Evolutionary conservation across 1,140 invertebrate species (phyloP).

Genomic region (Meloidogyne floridensis): DNA sequence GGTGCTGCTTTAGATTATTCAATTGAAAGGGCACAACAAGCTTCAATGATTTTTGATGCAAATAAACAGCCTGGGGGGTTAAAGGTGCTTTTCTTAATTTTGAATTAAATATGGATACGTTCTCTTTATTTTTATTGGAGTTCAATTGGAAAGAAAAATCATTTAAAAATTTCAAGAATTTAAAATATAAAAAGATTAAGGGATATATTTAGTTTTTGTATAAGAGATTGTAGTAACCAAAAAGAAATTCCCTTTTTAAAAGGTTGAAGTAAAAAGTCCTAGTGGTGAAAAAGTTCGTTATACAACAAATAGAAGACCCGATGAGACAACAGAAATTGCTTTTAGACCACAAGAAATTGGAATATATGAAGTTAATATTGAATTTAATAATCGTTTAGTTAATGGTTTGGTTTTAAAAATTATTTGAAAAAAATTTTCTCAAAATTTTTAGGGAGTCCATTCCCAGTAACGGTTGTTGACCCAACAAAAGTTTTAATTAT

Average conservation of each 20-base stretch:
- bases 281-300: conserved; percentile 46
- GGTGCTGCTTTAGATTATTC: conserved; percentile 68
- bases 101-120: not conserved
- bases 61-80: conserved; percentile 67
- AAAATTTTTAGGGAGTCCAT: conserved; percentile 72
- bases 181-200: too few species aligned
- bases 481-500: conserved; percentile 73
- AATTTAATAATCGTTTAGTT: conserved; percentile 75
- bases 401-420: conserved; percentile 66
- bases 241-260: not conserved
- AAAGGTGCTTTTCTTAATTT: conserved; percentile 32
- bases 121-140: too few species aligned
- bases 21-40: conserved; percentile 67
- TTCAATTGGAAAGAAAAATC: too few species aligned
- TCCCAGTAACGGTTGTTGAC: conserved; percentile 76
- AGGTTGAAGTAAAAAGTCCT: conserved; percentile 54
- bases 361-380: conserved; percentile 75
- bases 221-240: not conserved
- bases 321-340: conserved; percentile 59
- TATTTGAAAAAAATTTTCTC: not conserved
- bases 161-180: too few species aligned
- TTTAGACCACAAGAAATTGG: conserved; percentile 75
- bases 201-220: too few species aligned
- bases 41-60: conserved; percentile 68
- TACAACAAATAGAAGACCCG: conserved; percentile 42